phyloP scores from a whole-genome alignment of 2,113 vertebrate genomes.

The Machaerirhynchus nigripectus region DNA sequence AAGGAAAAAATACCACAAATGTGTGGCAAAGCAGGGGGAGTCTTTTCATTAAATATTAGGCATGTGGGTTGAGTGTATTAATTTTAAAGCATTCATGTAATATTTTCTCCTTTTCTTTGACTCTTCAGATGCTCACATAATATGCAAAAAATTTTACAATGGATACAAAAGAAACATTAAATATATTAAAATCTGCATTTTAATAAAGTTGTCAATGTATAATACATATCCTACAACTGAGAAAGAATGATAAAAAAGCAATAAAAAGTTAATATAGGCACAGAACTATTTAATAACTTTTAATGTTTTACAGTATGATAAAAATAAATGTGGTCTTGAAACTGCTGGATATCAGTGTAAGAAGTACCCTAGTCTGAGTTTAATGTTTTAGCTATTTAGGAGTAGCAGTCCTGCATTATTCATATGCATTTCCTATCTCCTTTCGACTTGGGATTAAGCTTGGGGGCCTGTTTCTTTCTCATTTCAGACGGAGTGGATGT shows the following conservation, averaged over 20 bases:
- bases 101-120: slow-evolving; percentile 68
- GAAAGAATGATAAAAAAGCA: slow-evolving; percentile 72
- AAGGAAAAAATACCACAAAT: slow-evolving; percentile 28
- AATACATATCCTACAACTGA: slow-evolving; percentile 65
- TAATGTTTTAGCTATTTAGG: not conserved
- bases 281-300: slow-evolving; percentile 68
- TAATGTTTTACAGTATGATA: slow-evolving; percentile 62
- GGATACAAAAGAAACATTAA: slow-evolving; percentile 76
- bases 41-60: slow-evolving; percentile 72
- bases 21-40: slow-evolving; percentile 38
- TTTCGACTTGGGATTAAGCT: not conserved
- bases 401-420: not conserved
- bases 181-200: slow-evolving; percentile 79
- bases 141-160: slow-evolving; percentile 74
- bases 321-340: slow-evolving; percentile 58
- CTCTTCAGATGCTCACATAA: slow-evolving; percentile 68
- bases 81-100: slow-evolving; percentile 69
- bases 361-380: not conserved
- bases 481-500: slow-evolving; percentile 90
- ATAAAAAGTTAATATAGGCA: slow-evolving; percentile 72
- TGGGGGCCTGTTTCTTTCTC: not conserved
- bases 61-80: slow-evolving; percentile 63
- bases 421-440: not conserved
- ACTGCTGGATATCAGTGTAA: slow-evolving; percentile 2
- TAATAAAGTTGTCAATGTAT: slow-evolving; percentile 78